Conservation (phyloP, 2,888 invertebrate species). For the Ametastegia equiseti region DNA sequence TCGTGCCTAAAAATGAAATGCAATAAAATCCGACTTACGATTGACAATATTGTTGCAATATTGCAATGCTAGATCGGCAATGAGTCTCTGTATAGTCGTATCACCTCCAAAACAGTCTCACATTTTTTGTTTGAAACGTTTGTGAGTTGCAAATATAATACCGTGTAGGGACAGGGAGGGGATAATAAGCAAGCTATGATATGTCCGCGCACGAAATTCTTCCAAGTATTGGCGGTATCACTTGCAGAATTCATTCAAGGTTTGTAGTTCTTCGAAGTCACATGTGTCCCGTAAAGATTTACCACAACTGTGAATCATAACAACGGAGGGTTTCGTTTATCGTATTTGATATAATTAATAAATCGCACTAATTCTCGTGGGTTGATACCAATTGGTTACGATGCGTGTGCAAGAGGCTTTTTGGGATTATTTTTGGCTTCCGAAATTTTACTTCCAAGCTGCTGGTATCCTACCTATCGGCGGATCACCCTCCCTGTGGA, state of each 20-base stretch:
- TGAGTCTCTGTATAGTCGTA: no score
- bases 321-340: not conserved
- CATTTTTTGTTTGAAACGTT: not conserved
- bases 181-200: not conserved
- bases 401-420: not conserved
- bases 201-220: not conserved
- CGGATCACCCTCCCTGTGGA: not conserved
- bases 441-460: not conserved
- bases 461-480: slow-evolving; percentile 11
- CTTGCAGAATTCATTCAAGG: slow-evolving; percentile 7
- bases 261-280: not conserved
- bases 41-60: no score
- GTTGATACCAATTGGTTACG: not conserved
- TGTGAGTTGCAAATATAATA: not conserved
- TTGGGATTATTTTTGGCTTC: slow-evolving; percentile 31
- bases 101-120: not conserved
- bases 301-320: not conserved
- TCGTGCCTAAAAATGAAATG: no score
- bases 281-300: not conserved
- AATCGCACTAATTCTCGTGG: not conserved
- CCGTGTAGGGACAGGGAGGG: not conserved
- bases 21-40: no score
- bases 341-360: not conserved
- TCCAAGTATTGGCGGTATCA: not conserved
- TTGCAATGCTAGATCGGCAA: no score